These are phyloP conservation scores for Bombus fervidus DNA, from an alignment of 1,140 invertebrate species.

Conservation along the genomic window DNA sequence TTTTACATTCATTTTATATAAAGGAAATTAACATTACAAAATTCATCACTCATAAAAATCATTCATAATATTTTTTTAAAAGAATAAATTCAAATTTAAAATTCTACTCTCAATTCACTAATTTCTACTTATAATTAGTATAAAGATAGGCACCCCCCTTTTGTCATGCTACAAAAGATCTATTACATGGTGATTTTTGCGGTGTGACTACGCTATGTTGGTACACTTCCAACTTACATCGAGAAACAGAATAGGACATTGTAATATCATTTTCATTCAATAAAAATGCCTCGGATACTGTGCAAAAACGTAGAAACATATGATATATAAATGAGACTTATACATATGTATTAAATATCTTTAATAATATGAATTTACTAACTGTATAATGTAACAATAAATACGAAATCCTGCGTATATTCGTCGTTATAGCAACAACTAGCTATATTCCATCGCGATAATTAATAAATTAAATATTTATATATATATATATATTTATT, in stretches of 20 bases:
- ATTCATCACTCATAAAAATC: slow-evolving; percentile 16
- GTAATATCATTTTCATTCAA: slow-evolving; percentile 31
- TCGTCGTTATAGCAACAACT: slow-evolving; percentile 62
- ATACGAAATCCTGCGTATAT: slow-evolving; percentile 64
- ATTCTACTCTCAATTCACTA: neutral
- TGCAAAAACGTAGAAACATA: slow-evolving; percentile 51
- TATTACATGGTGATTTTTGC: neutral
- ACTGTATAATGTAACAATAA: slow-evolving; percentile 69
- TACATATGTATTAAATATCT: slow-evolving; percentile 56
- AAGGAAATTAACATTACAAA: slow-evolving; percentile 5
- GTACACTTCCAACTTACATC: slow-evolving; percentile 34
- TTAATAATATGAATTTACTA: slow-evolving; percentile 63
- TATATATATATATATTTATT: neutral
- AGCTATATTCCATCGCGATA: slow-evolving; percentile 41
- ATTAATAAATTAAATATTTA: slow-evolving; percentile 72
- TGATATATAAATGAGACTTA: slow-evolving; percentile 54
- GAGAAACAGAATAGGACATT: neutral
- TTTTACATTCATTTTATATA: neutral
- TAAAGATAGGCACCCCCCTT: neutral
- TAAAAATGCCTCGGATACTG: slow-evolving; percentile 37
- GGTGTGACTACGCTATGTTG: slow-evolving; percentile 6
- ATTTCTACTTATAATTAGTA: slow-evolving; percentile 16
- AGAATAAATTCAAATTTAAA: slow-evolving; percentile 10
- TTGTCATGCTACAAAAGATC: slow-evolving; percentile 25
- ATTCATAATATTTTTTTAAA: neutral